Percentiles rank a stretch among this genome's conserved stretches.
Evolutionary conservation across 1,140 invertebrate genomes (phyloP).

Genomic region (Dreissena rostriformis): DNA sequence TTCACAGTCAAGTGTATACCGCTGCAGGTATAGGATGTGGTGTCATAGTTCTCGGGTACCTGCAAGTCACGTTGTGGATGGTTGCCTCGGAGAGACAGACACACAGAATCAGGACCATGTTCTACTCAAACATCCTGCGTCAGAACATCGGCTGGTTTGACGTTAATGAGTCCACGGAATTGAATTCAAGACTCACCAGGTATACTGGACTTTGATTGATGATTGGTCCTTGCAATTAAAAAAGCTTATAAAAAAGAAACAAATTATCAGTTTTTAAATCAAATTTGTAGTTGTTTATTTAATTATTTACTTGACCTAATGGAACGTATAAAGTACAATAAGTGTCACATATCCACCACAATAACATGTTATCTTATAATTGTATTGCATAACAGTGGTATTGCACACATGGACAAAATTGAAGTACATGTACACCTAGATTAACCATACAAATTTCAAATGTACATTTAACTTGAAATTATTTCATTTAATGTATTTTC

Average conservation of each 20-base stretch:
- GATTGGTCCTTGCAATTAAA: no score
- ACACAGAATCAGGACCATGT: conserved; percentile 87
- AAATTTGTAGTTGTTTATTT: no score
- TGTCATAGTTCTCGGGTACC: conserved; percentile 73
- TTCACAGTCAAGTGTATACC: not conserved
- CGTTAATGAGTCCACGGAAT: conserved; percentile 91
- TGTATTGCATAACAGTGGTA: no score
- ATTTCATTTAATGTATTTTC: not conserved
- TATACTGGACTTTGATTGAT: conserved; percentile 77
- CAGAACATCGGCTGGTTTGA: conserved; percentile 97
- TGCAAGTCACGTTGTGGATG: conserved; percentile 81
- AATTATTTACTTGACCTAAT: no score
- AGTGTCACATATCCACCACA: no score
- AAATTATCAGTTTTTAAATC: no score
- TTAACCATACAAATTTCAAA: no score
- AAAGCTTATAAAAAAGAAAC: no score
- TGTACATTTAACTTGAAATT: no score
- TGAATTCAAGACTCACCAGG: conserved; percentile 95
- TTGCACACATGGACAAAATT: not conserved
- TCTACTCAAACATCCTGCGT: conserved; percentile 89
- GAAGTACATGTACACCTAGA: no score
- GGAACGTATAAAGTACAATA: no score
- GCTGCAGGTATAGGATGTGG: conserved; percentile 69
- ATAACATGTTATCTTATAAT: no score
- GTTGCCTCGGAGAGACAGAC: conserved; percentile 85